phyloP scores from a whole-genome alignment of 2,113 vertebrate species.

The Buteo buteo region DNA sequence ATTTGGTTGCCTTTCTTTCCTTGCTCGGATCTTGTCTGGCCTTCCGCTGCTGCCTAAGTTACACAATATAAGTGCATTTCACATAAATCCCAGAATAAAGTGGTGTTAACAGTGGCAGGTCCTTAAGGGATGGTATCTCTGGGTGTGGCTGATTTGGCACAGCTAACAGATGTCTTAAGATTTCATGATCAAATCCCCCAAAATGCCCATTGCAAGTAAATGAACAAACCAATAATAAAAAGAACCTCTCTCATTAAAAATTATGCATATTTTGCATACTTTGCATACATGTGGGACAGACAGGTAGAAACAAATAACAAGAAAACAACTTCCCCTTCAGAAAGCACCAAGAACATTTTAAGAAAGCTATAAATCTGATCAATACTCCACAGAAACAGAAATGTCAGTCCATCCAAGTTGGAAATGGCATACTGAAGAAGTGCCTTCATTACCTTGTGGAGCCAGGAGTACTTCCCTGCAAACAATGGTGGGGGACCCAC shows the following conservation, averaged over 20 bases:
- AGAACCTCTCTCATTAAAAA: background rate
- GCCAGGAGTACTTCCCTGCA: background rate
- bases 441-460: background rate
- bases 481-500: fast-evolving
- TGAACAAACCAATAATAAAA: background rate
- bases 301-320: background rate
- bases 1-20: background rate
- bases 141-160: background rate
- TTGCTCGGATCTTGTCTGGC: background rate
- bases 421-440: background rate
- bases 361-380: background rate
- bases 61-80: background rate
- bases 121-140: background rate
- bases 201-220: background rate
- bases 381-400: background rate
- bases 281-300: background rate
- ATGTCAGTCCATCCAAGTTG: background rate
- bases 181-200: background rate
- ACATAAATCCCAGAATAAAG: background rate
- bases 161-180: background rate
- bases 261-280: background rate
- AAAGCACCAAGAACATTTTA: background rate
- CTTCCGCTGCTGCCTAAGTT: background rate
- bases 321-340: background rate
- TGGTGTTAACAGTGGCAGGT: background rate